A percentile compares a stretch with the other conserved stretches of the same genome.
Conservation (phyloP, 35 echinoderm and acorn worm species). For the Apostichopus californicus region DNA sequence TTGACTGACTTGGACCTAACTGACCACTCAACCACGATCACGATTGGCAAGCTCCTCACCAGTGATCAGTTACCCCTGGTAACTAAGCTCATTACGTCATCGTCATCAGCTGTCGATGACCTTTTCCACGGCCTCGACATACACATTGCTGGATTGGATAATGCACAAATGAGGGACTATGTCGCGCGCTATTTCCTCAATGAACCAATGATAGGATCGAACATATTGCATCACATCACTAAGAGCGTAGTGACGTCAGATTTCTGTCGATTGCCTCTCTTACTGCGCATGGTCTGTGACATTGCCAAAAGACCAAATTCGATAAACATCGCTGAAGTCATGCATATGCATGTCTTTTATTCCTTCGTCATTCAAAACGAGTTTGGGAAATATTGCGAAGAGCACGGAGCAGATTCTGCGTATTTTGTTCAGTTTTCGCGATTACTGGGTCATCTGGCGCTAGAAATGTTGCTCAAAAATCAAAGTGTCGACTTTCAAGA, state of each 20-base stretch:
- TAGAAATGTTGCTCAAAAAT: constrained; percentile 31
- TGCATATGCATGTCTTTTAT: constrained; percentile 39
- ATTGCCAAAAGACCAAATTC: constrained; percentile 23
- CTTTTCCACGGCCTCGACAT: background rate
- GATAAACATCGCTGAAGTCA: constrained; percentile 12
- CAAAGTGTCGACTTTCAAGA: constrained; percentile 9
- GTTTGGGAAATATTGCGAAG: constrained; percentile 14
- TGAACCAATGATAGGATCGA: constrained; percentile 27
- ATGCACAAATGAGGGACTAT: background rate
- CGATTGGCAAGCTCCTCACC: constrained; percentile 24
- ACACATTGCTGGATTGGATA: background rate
- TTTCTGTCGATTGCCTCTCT: constrained; percentile 31
- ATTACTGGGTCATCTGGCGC: constrained; percentile 11
- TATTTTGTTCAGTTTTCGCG: constrained; percentile 35
- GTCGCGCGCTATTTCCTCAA: background rate
- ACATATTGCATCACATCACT: constrained; percentile 36
- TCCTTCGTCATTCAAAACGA: constrained; percentile 50
- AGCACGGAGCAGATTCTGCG: background rate
- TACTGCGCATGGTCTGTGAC: constrained; percentile 38
- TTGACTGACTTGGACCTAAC: background rate
- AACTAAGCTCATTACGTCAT: constrained; percentile 20
- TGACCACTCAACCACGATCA: background rate
- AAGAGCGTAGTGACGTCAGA: background rate
- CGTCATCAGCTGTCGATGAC: background rate
- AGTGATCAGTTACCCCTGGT: background rate